Base-by-base conservation (phyloP, 2,113 vertebrate genomes). In the Myotis lucifugus region DNA sequence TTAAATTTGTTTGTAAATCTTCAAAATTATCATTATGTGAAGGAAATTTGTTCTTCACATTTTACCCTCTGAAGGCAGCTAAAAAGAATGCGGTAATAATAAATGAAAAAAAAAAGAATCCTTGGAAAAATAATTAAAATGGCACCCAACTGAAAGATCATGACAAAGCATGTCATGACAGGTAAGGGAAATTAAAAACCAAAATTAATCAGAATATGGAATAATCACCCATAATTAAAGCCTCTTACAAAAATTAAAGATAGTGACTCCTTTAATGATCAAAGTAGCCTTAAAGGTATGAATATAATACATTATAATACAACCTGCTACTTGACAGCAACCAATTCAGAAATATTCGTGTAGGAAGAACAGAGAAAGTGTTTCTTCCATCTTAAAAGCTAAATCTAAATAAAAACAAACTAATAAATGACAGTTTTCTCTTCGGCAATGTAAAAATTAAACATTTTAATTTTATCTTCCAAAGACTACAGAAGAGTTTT, bases 141-240 rank as follows among this genome's bases (percentile, higher is more conserved):
- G 92, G 84, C 70, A 73, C 73, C 85, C 34, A 97, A 82, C 90
- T 97, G 97, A 96, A 95, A 97, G 90, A 98, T 94, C 95, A 93
- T 97, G 95, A 94, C 88, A 97, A 96, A 98, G 87, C 69, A 94
- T 93, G 93, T 81, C 96, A 94, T 93, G 88, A n/a, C 94, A 98
- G 90, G 92, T 87, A 98, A 87, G 93, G 92, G 96, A 94, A 96
- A 97, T 70, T 91, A 88, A 95, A 98, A 98, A 93, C 91, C 79
- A 95, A 97, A 98, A 96, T 93, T 97, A 97, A 97, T 96, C 96
- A 96, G 98, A 98, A 97, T 96, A 96, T 96, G 83, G 93, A 97
- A 94, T 95, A 70, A 98, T 96, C 93, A 97, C 97, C 92, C 97
- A 97, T 98, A 96, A 97, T 89, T 95, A 96, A 88, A 97, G 94